Evolutionary conservation across 2,113 vertebrate species (phyloP).

Genomic region (Chrysemys picta): DNA sequence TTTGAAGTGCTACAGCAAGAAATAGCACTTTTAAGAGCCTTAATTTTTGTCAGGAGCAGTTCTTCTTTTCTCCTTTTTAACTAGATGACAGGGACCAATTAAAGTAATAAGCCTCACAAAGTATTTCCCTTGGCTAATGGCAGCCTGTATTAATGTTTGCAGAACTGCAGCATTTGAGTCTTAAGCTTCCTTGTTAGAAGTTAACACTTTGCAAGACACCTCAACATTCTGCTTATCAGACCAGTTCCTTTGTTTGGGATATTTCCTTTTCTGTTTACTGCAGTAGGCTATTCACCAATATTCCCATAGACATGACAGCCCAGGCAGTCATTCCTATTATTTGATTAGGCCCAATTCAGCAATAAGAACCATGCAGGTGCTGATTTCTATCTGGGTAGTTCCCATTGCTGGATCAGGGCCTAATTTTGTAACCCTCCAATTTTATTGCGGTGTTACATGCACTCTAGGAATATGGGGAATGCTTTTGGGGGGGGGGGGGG

Average conservation of each 20-base stretch:
- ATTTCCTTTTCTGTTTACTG: rapidly evolving
- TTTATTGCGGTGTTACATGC: background rate
- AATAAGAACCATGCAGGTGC: background rate
- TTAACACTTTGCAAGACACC: background rate
- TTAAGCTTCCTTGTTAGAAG: slow-evolving; percentile 25
- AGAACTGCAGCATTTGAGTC: slow-evolving; percentile 37
- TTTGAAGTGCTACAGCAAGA: background rate
- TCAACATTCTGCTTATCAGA: background rate
- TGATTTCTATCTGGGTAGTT: background rate
- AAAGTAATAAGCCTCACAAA: slow-evolving; percentile 79
- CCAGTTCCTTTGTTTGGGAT: background rate
- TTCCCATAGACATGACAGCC: background rate
- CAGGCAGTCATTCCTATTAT: background rate
- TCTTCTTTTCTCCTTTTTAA: slow-evolving; percentile 72
- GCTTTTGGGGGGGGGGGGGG: rapidly evolving
- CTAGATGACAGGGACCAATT: slow-evolving; percentile 80
- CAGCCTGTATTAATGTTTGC: slow-evolving; percentile 64
- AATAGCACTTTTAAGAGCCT: slow-evolving; percentile 49
- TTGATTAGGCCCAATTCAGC: background rate
- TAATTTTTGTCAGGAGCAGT: slow-evolving; percentile 64
- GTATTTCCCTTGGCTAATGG: slow-evolving; percentile 74
- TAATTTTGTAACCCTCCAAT: background rate
- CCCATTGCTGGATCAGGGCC: background rate
- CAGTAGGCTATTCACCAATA: background rate
- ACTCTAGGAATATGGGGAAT: background rate